Evolutionary conservation across 2,888 invertebrate genomes (phyloP), one percentile per base, ranked within the genome.

Genomic region (Agrypnus murinus): DNA sequence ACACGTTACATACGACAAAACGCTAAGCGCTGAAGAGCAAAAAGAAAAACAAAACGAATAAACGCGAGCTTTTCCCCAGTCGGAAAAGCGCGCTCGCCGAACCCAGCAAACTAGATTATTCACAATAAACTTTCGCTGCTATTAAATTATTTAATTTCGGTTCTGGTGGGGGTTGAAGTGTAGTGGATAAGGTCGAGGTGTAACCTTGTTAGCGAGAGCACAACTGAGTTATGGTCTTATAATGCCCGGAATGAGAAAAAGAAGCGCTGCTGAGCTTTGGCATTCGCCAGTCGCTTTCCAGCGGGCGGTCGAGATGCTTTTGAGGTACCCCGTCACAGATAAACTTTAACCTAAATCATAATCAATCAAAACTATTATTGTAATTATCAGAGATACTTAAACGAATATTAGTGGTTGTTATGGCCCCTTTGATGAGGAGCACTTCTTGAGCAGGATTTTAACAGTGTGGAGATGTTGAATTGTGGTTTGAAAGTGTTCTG

Each of bases 61-160:
- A 67, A 50, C 43, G 60, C 68, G 19, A 31, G 48, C 63, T 59
- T 71, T 50, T 60, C 65, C 57, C 66, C 40, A 57, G 65, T 45
- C 53, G 45, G 66, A 59, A 46, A 45, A 50, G 55, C 67, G 71
- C 60, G 60, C 66, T 65, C 68, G 71, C 71, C 74, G 70, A 73
- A 73, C 78, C 78, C 79, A 73, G 77, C 81, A 84, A 86, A 86
- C 85, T 83, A 84, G 86, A 86, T 86, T 86, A 86, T 86, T 86
- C 86, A 85, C 86, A 86, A 86, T 86, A 86, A 86, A 86, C 86
- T 86, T 86, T 86, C 85, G 83, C 84, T 82, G 82, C 83, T 86
- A 86, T 86, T 86, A 86, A 86, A 86, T 86, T 86, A 86, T 86
- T 86, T 86, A 86, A 86, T 86, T 86, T 86, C 83, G 83, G 82